These are phyloP conservation scores for Pogona vitticeps DNA, from an alignment of 2,113 vertebrate genomes.

Conservation along the genomic window DNA sequence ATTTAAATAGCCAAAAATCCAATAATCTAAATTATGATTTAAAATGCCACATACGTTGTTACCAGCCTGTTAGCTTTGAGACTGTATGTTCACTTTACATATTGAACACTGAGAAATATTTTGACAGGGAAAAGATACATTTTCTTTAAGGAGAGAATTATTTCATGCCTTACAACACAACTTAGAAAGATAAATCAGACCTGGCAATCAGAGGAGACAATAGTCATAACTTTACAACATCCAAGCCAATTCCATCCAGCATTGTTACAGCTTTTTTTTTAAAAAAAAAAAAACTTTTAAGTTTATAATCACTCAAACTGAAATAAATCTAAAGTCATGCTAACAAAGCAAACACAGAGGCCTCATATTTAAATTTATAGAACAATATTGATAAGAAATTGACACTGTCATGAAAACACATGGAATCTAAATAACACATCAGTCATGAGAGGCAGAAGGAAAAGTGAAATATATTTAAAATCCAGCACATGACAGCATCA, in stretches of 20 bases:
- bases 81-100: not conserved
- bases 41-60: not conserved
- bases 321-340: not conserved
- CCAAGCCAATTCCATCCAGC: not conserved
- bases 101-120: not conserved
- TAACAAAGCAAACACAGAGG: not conserved
- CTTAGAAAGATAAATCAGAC: not conserved
- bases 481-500: not conserved
- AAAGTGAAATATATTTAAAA: not conserved
- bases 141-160: not conserved
- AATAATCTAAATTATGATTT: too few species aligned
- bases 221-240: not conserved
- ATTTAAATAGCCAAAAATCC: too few species aligned
- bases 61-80: not conserved
- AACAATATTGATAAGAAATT: not conserved
- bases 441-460: not conserved
- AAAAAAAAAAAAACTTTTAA: not conserved
- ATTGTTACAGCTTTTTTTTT: not conserved
- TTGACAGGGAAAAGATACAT: not conserved
- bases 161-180: not conserved
- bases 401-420: not conserved
- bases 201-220: not conserved
- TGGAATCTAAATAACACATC: not conserved
- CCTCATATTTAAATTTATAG: not conserved
- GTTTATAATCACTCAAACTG: not conserved